Evolutionary conservation across 2,888 invertebrate species (phyloP).

Genomic region (Tholera decimalis): DNA sequence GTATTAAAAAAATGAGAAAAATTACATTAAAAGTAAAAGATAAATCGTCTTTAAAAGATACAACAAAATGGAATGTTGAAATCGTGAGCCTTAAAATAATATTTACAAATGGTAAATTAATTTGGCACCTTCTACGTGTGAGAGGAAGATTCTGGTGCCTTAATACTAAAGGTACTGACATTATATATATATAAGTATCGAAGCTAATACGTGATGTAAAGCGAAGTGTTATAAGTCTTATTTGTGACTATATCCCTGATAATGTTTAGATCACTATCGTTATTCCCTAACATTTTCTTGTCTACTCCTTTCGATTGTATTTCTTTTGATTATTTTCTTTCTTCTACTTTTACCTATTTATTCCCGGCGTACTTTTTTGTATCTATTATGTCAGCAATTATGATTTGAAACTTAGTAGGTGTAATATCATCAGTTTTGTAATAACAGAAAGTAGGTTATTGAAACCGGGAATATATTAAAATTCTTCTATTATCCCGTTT

Average conservation of each 20-base stretch:
- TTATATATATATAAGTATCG: slow-evolving; percentile 59
- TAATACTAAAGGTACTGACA: slow-evolving; percentile 61
- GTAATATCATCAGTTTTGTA: background rate
- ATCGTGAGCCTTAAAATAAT: slow-evolving; percentile 62
- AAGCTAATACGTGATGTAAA: slow-evolving; percentile 65
- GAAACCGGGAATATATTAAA: slow-evolving; percentile 25
- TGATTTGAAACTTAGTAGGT: slow-evolving; percentile 11
- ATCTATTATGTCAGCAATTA: background rate
- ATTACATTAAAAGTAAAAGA: slow-evolving; percentile 24
- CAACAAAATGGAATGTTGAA: slow-evolving; percentile 67
- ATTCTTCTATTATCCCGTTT: slow-evolving; percentile 14
- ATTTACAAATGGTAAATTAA: slow-evolving; percentile 68
- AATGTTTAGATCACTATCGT: slow-evolving; percentile 51
- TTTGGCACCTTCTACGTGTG: slow-evolving; percentile 69
- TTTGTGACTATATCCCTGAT: slow-evolving; percentile 66
- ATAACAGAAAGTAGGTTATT: slow-evolving; percentile 16
- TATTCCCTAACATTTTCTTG: slow-evolving; percentile 26
- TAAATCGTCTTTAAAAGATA: slow-evolving; percentile 38
- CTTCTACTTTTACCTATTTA: slow-evolving; percentile 10
- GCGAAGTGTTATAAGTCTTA: slow-evolving; percentile 67
- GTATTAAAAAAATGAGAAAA: slow-evolving; percentile 18
- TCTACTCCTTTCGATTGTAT: slow-evolving; percentile 8
- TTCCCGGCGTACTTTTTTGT: slow-evolving; percentile 7
- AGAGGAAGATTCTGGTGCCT: slow-evolving; percentile 66
- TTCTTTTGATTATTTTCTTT: slow-evolving; percentile 1